Conservation (phyloP, 2,888 invertebrate species). For the Parapristionchus giblindavisi region DNA sequence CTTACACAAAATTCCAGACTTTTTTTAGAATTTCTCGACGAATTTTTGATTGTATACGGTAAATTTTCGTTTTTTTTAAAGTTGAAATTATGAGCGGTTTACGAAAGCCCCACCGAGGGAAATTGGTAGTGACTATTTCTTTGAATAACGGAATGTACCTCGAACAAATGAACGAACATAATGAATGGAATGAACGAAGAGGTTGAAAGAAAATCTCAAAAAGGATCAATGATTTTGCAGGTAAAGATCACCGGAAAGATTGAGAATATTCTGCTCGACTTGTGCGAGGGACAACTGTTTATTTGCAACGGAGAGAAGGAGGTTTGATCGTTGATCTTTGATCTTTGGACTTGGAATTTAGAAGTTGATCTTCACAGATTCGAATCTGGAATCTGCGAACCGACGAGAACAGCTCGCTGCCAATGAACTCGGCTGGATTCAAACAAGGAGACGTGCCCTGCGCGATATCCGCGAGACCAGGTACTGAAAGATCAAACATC, state of each 20-base stretch:
- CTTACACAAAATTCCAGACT: not conserved
- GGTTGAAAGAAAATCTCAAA: not conserved
- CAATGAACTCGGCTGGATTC: slow-evolving; percentile 26
- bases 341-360: not conserved
- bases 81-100: not conserved
- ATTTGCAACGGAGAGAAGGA: slow-evolving; percentile 41
- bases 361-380: slow-evolving; percentile 12
- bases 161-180: not conserved
- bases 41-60: not conserved
- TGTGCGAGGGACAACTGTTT: slow-evolving; percentile 46
- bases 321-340: not conserved
- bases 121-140: too few species aligned
- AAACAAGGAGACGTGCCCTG: slow-evolving; percentile 25
- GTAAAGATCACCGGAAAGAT: slow-evolving; percentile 81
- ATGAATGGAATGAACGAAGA: not conserved
- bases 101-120: not conserved
- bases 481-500: too few species aligned
- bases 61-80: not conserved
- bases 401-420: slow-evolving; percentile 36
- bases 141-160: not conserved
- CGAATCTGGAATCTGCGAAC: slow-evolving; percentile 35
- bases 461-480: slow-evolving; percentile 21
- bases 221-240: slow-evolving; percentile 68
- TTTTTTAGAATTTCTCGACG: not conserved
- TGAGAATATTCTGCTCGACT: slow-evolving; percentile 50